Base-by-base conservation (phyloP, 1,140 invertebrate species). In the Triops longicaudatus region DNA sequence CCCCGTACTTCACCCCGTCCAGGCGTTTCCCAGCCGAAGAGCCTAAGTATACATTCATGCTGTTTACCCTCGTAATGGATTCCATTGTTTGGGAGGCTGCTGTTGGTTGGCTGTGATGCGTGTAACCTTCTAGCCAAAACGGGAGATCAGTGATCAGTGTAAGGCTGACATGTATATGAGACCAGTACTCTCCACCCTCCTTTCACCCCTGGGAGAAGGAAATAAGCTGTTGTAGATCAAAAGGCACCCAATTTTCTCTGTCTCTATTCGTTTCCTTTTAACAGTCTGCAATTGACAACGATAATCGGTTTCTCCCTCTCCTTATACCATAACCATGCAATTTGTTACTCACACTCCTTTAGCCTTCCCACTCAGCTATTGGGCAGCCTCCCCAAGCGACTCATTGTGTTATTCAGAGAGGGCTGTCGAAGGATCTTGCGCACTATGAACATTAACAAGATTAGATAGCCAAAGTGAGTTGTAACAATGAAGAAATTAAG, bases 11-110 rank as follows among this genome's bases (percentile, higher is more conserved):
- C 31, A 37, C 31, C 31, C 31, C 31, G 31, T 37, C 50, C 50
- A 63, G n/a, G 10, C 50, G 50, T 63, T 63, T 63, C 50, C 50
- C 14, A 63, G 50, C 14, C 50, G 10, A 37, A 37, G 50, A 63
- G 50, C 50, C 50, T 63, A 63, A 63, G 50, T 63, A 63, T 14
- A 63, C 50, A 63, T 63, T 63, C 50, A 63, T 63, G 50, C 50
- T 63, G 50, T 63, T 63, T 63, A 63, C 50, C 50, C 50, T 63
- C 50, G n/a, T 63, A 63, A 63, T 63, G 50, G 50, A 63, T 63
- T 63, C 50, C 22, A 63, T 63, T 63, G 50, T 63, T 22, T 63
- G 50, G 50, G 50, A 37, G 31, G 31, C 31, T 2, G 31, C 31
- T 37, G 50, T 14, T 63, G 50, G 50, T 37, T 37, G 50, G 50